Evolutionary conservation across 2,797 vertebrate species (phyloP), one percentile per base, ranked within the genome.

Genomic region (Telmatherina bonti): DNA sequence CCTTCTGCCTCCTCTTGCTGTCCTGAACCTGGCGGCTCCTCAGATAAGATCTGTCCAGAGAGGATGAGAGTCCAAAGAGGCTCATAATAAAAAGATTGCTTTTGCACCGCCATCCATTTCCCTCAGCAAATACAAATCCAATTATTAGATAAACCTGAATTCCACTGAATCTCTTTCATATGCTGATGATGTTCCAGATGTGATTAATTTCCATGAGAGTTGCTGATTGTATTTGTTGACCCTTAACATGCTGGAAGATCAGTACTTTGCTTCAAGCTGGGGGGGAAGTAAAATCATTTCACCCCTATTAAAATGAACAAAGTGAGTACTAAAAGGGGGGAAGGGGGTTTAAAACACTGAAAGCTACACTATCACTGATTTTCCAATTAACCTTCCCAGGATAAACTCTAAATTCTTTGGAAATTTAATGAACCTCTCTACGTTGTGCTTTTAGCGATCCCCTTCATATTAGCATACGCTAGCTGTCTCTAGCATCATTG

Each of bases 51-150:
- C 85, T 63, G 72, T 78, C 89, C 81, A 54, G 61, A 78, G 83
- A 67, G 67, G 68, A 75, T 22, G 59, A 71, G 72, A 55, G 79
- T 76, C 82, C 20, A 0, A 45, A 64, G 61, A 70, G 73, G 60
- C 62, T 76, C 68, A 22, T 59, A 81, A 81, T 60, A 63, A 75
- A 70, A 71, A 72, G 45, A 54, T 64, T n/a, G 16, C 67, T 67
- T 67, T 47, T 4, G 1, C 67, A 7, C 52, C 20, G 64, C 56
- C 75, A 26, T 66, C 69, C 54, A 52, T 75, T 63, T 79, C 70
- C 75, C 75, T 82, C 56, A 12, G 79, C 84, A 89, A 90, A 91
- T 87, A 86, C 26, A 82, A 90, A 92, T 88, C 90, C 88, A 90
- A 91, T 91, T 90, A 90, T 74, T 49, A 84, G 79, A 89, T 87